Percentiles rank a stretch among this genome's conserved stretches.
Evolutionary conservation across 1,140 invertebrate genomes (phyloP).

Genomic region (roundworm (Caenorhabditis elegans)): WBcel235 BX284603.4:5575501-5576000

Average conservation of each 20-base stretch:
- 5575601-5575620: not conserved
- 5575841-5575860: slow-evolving; percentile 64
- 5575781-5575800: too few species aligned
- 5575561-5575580: not conserved
- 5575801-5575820: too few species aligned
- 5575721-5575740: too few species aligned
- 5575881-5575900: slow-evolving; percentile 66
- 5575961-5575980: not conserved
- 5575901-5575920: slow-evolving; percentile 66
- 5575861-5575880: slow-evolving; percentile 60
- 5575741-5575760: too few species aligned
- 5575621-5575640: slow-evolving; percentile 40
- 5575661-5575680: too few species aligned
- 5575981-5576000: not conserved
- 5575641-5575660: slow-evolving; percentile 30
- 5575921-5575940: slow-evolving; percentile 66
- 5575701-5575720: too few species aligned
- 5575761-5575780: too few species aligned
- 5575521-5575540: not conserved
- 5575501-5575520: too few species aligned
- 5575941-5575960: slow-evolving; percentile 46
- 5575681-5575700: too few species aligned
- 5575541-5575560: not conserved
- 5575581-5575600: not conserved
- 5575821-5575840: slow-evolving; percentile 57